Base-by-base conservation (phyloP, 1,140 invertebrate species). In the Neodiprion fabricii region DNA sequence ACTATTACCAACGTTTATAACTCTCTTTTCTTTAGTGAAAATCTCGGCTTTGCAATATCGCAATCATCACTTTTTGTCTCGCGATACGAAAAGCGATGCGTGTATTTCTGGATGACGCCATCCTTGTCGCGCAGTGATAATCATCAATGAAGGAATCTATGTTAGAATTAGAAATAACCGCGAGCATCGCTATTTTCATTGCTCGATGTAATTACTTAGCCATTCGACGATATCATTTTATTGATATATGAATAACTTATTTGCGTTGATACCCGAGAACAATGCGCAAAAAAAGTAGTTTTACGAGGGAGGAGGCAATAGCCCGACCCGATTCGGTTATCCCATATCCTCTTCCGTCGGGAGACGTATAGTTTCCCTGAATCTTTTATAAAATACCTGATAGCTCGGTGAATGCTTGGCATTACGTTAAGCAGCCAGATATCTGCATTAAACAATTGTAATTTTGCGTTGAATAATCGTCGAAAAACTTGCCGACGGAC, bases 61-160 rank as follows among this genome's bases (percentile, higher is more conserved):
- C 53, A 61, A 61, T 61, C 28, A 40, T 40, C 53, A 61, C 53
- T 61, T 14, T 61, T 61, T 61, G 53, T 61, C 53, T 40, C 28
- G 28, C 53, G 53, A 61, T 61, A 17, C n/a, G 53, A 61, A 61
- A 61, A 61, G n/a, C 11, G 21, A 50, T 50, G 67, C 28, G 49
- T 65, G 67, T 71, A 76, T 61, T 75, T 77, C 73, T 50, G 70
- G 23, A 72, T 70, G 79, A 80, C 79, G 78, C 79, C 79, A 80
- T 80, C 76, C 78, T 78, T 78, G 76, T 78, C 70, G 70, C 48
- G 28, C 28, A 40, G 0, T 40, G 28, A 40, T 40, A 40, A 40
- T 40, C 28, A 40, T 40, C 28, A 40, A 3, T 40, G 28, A 40
- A 40, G 28, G 28, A 40, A 40, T 40, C 28, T 40, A 40, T 5